phyloP scores from a whole-genome alignment of 1,140 invertebrate species.

The Dufourea novaeangliae region DNA sequence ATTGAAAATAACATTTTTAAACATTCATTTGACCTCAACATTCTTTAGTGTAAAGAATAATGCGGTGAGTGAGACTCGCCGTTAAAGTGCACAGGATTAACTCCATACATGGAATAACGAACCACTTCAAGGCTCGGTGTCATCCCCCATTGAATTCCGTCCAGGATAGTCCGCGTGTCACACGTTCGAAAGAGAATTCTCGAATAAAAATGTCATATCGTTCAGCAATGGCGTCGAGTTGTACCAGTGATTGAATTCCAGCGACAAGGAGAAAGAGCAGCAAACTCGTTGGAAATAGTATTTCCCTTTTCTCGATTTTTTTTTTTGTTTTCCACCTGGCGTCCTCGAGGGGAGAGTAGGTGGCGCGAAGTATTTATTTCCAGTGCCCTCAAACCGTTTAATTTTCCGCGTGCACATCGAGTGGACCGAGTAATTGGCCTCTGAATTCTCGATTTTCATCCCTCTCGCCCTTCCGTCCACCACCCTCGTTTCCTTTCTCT shows the following conservation, averaged over 20 bases:
- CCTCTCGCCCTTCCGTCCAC: slow-evolving; percentile 21
- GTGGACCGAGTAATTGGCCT: slow-evolving; percentile 41
- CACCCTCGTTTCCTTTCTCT: background rate
- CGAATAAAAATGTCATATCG: background rate
- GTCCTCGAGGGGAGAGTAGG: slow-evolving; percentile 33
- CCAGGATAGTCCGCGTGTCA: no score
- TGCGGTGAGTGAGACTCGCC: no score
- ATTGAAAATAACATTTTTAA: no score
- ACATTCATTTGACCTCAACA: no score
- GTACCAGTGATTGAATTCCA: background rate
- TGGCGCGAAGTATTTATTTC: slow-evolving; percentile 51
- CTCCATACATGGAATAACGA: no score
- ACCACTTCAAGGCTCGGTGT: no score
- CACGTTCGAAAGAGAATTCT: background rate
- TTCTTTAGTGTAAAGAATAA: no score
- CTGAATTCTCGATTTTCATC: slow-evolving; percentile 53
- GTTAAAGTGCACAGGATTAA: no score
- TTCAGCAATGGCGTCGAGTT: background rate
- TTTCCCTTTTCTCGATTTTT: background rate
- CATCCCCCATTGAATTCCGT: no score
- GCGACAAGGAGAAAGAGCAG: background rate
- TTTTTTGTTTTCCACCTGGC: background rate
- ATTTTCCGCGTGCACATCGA: slow-evolving; percentile 44
- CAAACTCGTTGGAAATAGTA: background rate
- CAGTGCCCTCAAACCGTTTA: slow-evolving; percentile 48